Base-by-base conservation (phyloP, 2,888 invertebrate genomes). In the Eristalis pertinax region DNA sequence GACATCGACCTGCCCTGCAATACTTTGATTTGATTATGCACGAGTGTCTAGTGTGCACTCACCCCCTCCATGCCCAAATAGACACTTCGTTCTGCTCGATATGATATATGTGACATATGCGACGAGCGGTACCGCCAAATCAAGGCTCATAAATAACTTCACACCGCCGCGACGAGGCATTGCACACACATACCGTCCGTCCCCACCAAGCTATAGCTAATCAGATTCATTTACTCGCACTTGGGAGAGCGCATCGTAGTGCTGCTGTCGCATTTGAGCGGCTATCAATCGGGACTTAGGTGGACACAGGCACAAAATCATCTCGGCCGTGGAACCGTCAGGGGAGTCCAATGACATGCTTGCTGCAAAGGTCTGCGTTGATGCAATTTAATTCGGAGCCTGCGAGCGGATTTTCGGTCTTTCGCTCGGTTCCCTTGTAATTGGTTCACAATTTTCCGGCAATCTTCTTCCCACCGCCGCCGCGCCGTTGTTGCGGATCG, bases 381-480 rank as follows among this genome's bases (percentile, higher is more conserved):
- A 84, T 80, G 75, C 79, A 84, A 88, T 88, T 88, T 88, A 81
- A 80, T 80, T 84, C 63, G n/a, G 72, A 72, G 87, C 87, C 87
- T 87, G 72, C 84, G 50, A 87, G 87, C 84, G 60, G 26, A 84
- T 35, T 87, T 87, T 84, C 76, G 67, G 79, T 58, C 67, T 83
- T 78, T 62, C 43, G 58, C 76, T 73, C 69, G 69, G 43, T 86
- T 79, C 76, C 70, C 79, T 87, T 76, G 84, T 87, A 87, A 87
- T 87, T 87, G 87, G 87, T 84, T 87, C 78, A 86, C 86, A 82
- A 86, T 83, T 85, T 85, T 11, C 60, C 38, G 19, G 15, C 35
- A 22, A 32, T n/a, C 67, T 50, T 19, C 50, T 19, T 19, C 50
- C 19, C 50, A 5, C 50, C 7, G 2, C 26, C 43, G n/a, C n/a